Evolutionary conservation across 2,888 invertebrate genomes (phyloP), one percentile per base, ranked within the genome.

Genomic region (Hofmannophila pseudospretella): DNA sequence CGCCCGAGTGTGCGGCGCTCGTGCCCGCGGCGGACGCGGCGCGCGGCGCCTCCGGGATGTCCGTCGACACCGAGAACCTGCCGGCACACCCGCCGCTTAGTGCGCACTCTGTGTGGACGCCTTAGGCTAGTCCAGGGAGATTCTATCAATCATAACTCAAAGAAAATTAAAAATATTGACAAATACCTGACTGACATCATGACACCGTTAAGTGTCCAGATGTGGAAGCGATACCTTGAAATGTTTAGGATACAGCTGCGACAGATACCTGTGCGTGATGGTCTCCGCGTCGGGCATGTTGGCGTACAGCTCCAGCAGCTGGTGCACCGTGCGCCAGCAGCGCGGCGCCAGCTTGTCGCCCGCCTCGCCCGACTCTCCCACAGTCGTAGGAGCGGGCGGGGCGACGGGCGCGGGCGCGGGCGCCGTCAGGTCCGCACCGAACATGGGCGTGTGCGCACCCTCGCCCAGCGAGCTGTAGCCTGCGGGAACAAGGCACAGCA

Each of bases 201-300:
- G n/a, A n/a, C n/a, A n/a, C n/a, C n/a, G n/a, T n/a, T n/a, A n/a
- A n/a, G n/a, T n/a, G n/a, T n/a, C n/a, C n/a, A n/a, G n/a, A n/a
- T n/a, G n/a, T n/a, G n/a, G n/a, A n/a, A n/a, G n/a, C n/a, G n/a
- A n/a, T n/a, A n/a, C n/a, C n/a, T n/a, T n/a, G n/a, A n/a, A n/a
- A n/a, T n/a, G n/a, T n/a, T n/a, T n/a, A n/a, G n/a, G n/a, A n/a
- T n/a, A n/a, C n/a, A n/a, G n/a, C n/a, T n/a, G 16, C 16, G 16
- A 16, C 16, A 16, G 16, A 16, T 16, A 89, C 88, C 93, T 88
- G 70, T 94, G 94, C 19, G 93, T 91, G 29, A 97, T 94, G 0
- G 96, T 97, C 77, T 97, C 97, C 0, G 96, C 95, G 66, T 97
- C 97, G 0, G 98, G 97, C 91, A 96, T 95, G 32, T 95, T 96